phyloP scores from a whole-genome alignment of 1,140 invertebrate species.

The Holotrichia oblita region DNA sequence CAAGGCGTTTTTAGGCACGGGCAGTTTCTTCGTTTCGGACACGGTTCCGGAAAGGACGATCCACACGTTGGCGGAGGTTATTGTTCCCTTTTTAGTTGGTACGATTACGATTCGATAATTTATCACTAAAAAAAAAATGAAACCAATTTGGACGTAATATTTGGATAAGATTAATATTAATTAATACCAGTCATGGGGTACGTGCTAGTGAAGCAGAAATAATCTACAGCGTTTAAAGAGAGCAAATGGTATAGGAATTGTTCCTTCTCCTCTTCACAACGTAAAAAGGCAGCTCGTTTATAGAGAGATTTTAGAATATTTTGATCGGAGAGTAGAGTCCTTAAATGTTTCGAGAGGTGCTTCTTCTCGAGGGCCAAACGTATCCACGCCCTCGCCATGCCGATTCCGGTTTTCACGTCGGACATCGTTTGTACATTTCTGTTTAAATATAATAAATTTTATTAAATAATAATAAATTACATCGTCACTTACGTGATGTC shows the following conservation, averaged over 20 bases:
- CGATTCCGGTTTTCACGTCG: conserved; percentile 98
- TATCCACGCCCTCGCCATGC: conserved; percentile 96
- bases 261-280: conserved; percentile 98
- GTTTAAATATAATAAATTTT: conserved; percentile 16
- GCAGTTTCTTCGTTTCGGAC: conserved; percentile 87
- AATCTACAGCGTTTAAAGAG: conserved; percentile 98
- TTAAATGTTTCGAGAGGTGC: conserved; percentile 91
- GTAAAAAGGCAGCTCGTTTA: conserved; percentile 94
- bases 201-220: conserved; percentile 98
- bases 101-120: conserved; percentile 94
- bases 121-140: conserved; percentile 72
- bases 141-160: neutral
- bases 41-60: conserved; percentile 90
- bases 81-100: conserved; percentile 84
- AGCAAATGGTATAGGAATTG: conserved; percentile 97
- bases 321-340: conserved; percentile 86
- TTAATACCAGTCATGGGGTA: conserved; percentile 89
- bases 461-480: neutral
- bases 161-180: neutral
- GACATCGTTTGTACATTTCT: conserved; percentile 96
- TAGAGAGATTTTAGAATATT: conserved; percentile 90
- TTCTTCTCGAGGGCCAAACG: conserved; percentile 98
- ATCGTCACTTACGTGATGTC: conserved; percentile 79
- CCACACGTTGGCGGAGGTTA: conserved; percentile 93
- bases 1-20: conserved; percentile 83